Base-by-base conservation (phyloP, 1,140 invertebrate genomes). In the Magallana angulata region DNA sequence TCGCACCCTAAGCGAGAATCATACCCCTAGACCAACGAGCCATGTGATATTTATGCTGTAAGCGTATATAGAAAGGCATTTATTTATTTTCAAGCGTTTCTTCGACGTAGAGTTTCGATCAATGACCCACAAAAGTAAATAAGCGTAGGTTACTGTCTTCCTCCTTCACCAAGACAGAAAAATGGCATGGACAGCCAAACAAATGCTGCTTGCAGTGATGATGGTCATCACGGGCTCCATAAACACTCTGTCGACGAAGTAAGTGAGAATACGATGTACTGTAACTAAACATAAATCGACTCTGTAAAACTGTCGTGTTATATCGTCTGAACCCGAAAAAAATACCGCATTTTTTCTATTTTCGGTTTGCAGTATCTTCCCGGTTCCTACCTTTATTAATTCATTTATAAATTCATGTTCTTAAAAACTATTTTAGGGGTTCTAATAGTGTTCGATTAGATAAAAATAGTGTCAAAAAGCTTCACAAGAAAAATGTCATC, bases 21-120 rank as follows among this genome's bases (percentile, higher is more conserved):
- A 91, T 91, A 90, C 91, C 91, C 91, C 91, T 91, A 91, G 91
- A 91, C 91, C 91, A 91, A 91, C 91, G 91, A 91, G 91, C 91
- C 91, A 58, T 82, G 48, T 9, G 0, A 56, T 0, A 56, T 16
- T n/a, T 81, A 1, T 0, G 7, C 0, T 56, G 0, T 3, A n/a
- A 16, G 1, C 7, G 0, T 16, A 9, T 14, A 57, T 48, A n/a
- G 0, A 8, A 6, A 14, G 0, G 56, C 16, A 8, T 8, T 12
- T 6, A 57, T 82, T 16, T n/a, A 57, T 16, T 57, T 8, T 30
- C 7, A 76, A 76, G 68, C 68, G 68, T 76, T 9, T 30, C 14
- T 36, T 0, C 12, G 30, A 76, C 36, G 36, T 2, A 3, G 3
- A 12, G 68, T 30, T 12, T 76, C 30, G 68, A 76, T 9, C 24